phyloP scores from a whole-genome alignment of 2,113 vertebrate species.

The Lipotes vexillifer region DNA sequence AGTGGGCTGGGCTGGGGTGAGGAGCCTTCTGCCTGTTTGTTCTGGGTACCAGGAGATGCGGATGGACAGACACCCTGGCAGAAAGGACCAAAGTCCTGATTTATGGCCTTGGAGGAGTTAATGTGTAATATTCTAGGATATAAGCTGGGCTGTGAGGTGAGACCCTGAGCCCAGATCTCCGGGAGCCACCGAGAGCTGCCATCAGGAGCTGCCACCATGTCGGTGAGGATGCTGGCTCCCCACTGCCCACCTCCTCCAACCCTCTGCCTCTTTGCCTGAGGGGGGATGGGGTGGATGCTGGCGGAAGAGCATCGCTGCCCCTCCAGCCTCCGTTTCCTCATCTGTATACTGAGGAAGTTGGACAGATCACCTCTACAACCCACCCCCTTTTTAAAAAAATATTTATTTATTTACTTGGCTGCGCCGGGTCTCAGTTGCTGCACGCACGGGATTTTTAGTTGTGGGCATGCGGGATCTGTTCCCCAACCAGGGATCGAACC shows the following conservation, averaged over 20 bases:
- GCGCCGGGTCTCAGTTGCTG: no score
- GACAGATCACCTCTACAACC: not conserved
- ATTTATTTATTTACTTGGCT: no score
- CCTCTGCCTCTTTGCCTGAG: not conserved
- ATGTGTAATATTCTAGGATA: constrained; percentile 33
- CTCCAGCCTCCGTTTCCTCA: not conserved
- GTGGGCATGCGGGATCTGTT: no score
- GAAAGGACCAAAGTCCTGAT: constrained; percentile 36
- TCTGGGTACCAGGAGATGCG: not conserved
- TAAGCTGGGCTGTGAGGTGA: not conserved
- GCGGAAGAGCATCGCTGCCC: not conserved
- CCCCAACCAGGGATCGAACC: no score
- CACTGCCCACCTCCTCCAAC: accelerated
- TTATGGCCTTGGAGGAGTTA: constrained; percentile 32
- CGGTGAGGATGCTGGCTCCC: constrained; percentile 5
- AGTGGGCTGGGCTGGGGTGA: not conserved
- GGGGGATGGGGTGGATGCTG: not conserved
- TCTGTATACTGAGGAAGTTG: not conserved
- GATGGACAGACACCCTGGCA: not conserved
- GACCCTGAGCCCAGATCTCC: not conserved
- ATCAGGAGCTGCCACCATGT: not conserved
- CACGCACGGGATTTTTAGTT: no score
- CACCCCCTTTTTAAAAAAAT: no score
- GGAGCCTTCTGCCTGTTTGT: not conserved
- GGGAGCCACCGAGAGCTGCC: not conserved